Conservation (phyloP, 2,113 vertebrate genomes). For the Aythya baeri region DNA sequence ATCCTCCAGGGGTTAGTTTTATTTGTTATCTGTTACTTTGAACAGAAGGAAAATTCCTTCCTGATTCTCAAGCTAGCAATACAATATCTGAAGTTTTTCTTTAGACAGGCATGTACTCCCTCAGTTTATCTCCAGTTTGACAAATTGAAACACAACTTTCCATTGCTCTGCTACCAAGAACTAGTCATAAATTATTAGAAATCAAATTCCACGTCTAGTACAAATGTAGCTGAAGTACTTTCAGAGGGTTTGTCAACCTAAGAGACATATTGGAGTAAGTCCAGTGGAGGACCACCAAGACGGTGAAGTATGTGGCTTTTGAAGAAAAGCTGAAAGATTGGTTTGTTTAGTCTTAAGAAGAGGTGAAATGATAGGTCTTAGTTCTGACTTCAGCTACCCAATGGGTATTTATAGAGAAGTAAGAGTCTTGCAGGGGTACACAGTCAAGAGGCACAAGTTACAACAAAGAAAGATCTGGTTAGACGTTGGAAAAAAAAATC, state of each 20-base stretch:
- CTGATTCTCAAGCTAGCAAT: background rate
- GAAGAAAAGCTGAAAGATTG: background rate
- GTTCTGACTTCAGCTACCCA: background rate
- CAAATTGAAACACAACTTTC: background rate
- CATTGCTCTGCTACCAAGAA: background rate
- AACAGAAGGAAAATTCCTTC: background rate
- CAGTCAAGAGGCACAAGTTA: background rate
- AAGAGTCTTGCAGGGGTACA: background rate
- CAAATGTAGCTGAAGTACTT: background rate
- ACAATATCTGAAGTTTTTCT: background rate
- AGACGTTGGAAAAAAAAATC: background rate
- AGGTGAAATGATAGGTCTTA: background rate
- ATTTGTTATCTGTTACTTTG: background rate
- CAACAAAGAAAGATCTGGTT: background rate
- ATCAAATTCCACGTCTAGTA: background rate
- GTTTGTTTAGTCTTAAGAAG: background rate
- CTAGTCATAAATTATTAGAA: background rate
- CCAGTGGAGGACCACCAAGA: background rate
- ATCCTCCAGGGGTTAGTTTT: background rate
- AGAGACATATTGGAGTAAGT: background rate
- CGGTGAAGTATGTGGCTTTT: rapidly evolving
- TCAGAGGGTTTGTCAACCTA: background rate
- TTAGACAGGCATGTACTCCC: background rate
- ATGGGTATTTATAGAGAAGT: background rate
- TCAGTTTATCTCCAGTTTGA: background rate